Evolutionary conservation across 2,113 vertebrate genomes (phyloP).

Genomic region (Morone saxatilis): DNA sequence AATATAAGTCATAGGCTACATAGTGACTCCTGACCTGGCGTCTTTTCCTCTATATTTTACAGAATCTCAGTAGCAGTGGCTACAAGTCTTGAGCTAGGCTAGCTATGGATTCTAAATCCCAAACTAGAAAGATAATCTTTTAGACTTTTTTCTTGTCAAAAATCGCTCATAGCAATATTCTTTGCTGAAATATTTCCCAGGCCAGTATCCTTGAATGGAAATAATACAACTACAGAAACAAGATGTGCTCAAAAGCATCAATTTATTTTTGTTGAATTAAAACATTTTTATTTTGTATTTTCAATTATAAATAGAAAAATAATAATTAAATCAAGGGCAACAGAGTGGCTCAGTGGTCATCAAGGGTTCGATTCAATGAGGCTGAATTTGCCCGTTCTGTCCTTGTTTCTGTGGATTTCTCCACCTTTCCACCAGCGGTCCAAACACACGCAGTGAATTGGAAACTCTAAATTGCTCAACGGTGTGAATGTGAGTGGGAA

Average conservation of each 20-base stretch:
- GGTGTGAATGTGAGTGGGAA: not conserved
- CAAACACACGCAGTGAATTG: not conserved
- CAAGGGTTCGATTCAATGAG: not conserved
- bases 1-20: too few species aligned
- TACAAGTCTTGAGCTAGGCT: too few species aligned
- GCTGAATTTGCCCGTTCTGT: not conserved
- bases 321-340: not conserved
- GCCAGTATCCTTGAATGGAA: not conserved
- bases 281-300: not conserved
- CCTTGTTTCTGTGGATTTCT: not conserved
- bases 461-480: not conserved
- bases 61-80: too few species aligned
- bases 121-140: too few species aligned
- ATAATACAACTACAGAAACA: not conserved
- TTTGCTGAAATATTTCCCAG: not conserved
- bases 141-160: too few species aligned
- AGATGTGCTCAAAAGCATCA: not conserved
- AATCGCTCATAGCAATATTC: too few species aligned
- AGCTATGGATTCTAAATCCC: too few species aligned
- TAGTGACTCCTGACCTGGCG: too few species aligned
- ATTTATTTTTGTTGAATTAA: not conserved
- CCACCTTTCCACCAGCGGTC: not conserved
- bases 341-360: not conserved
- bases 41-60: too few species aligned
- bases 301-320: not conserved